A percentile compares a stretch with the other conserved stretches of the same genome.
Evolutionary conservation across 2,888 invertebrate genomes (phyloP).

Genomic region (Caenorhabditis doughertyi): DNA sequence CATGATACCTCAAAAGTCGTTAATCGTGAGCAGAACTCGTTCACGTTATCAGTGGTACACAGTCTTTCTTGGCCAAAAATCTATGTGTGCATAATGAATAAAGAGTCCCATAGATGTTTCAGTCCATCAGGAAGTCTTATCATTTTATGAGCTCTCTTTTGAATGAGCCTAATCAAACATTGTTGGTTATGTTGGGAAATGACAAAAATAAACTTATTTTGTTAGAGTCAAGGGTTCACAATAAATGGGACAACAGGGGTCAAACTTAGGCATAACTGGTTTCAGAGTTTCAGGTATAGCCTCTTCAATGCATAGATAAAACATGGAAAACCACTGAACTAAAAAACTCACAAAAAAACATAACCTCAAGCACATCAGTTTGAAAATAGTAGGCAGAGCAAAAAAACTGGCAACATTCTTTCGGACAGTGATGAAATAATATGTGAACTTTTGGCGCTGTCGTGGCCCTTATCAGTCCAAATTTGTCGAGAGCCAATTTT

Average conservation of each 20-base stretch:
- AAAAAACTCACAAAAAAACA: neutral
- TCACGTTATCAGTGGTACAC: conserved; percentile 47
- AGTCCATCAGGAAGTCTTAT: conserved; percentile 21
- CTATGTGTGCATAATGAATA: conserved; percentile 42
- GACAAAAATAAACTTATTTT: neutral
- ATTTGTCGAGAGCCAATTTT: conserved; percentile 44
- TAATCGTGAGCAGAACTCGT: conserved; percentile 14
- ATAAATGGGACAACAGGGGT: neutral
- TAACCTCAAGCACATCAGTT: neutral
- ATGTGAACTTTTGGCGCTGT: conserved; percentile 54
- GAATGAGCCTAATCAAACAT: conserved; percentile 31
- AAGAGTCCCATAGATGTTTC: conserved; percentile 13
- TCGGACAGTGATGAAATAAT: conserved; percentile 55
- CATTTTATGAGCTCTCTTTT: no score
- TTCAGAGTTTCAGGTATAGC: neutral
- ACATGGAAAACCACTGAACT: no score
- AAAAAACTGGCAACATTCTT: conserved; percentile 33
- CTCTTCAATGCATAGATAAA: no score
- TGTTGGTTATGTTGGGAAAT: neutral
- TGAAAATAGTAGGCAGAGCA: conserved; percentile 6
- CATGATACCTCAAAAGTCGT: conserved; percentile 20
- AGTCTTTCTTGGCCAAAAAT: conserved; percentile 38
- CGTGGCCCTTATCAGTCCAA: conserved; percentile 30
- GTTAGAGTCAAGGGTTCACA: neutral
- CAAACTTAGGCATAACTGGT: neutral